Evolutionary conservation across 2,113 vertebrate genomes (phyloP), one percentile per base, ranked within the genome.

Genomic region (Theristicus caerulescens): DNA sequence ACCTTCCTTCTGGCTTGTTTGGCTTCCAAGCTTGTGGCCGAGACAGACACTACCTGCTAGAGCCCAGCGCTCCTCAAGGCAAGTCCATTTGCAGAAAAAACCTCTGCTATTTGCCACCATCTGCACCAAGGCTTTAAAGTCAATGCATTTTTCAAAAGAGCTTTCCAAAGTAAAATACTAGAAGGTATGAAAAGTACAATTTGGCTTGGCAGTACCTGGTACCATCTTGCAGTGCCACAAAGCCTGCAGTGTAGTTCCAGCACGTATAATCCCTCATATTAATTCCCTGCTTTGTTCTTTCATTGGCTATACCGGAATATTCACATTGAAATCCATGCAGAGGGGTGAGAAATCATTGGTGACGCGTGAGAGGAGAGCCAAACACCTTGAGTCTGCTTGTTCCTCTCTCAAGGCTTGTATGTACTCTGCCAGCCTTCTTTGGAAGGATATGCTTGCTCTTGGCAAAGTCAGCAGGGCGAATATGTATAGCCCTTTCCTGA

Each of bases 221-320:
- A 26, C 21, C 25, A 7, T 9, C 46, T 46, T n/a, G 36, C 40
- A 77, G 54, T 70, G 34, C 26, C 82, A 76, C 84, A 80, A 65
- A 72, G 27, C 38, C 59, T 42, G 32, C 29, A 47, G 44, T 20
- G 44, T 18, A 32, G 38, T 34, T 31, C 36, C 73, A 57, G 36
- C 21, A 1, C 0, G 1, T 15, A 20, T 7, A 10, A 52, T 10
- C 58, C 24, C 36, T 38, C 49, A 5, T 7, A 9, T 14, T 24
- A 49, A 49, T 52, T 66, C 62, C 44, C 22, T 61, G 16, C 31
- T 92, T 82, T 90, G 15, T n/a, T 65, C 19, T 69, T 86, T 42
- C 25, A 11, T 26, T 22, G 4, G 16, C 21, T 67, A 2, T 27
- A 2, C 9, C 4, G 6, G 24, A 78, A 31, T 32, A 54, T 13